Conservation (phyloP, 2,113 vertebrate genomes). For the Megaceryle maxima region DNA sequence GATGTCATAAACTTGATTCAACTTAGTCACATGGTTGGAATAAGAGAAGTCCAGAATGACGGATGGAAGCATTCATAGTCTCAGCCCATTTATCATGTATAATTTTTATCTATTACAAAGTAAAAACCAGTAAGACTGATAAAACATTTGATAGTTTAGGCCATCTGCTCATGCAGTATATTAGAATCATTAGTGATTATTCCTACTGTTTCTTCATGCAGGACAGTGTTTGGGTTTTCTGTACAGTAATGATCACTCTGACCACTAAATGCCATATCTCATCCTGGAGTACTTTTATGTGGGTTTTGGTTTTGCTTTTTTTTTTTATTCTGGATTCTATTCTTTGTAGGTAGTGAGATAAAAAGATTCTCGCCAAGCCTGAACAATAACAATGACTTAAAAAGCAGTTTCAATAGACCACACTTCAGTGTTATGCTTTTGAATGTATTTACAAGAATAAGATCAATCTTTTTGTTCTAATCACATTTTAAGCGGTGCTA, state of each 20-base stretch:
- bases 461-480: background rate
- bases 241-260: background rate
- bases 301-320: background rate
- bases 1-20: conserved; percentile 32
- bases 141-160: background rate
- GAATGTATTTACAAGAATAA: background rate
- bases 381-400: background rate
- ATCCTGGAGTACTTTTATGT: background rate
- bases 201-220: background rate
- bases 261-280: background rate
- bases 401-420: background rate
- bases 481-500: background rate
- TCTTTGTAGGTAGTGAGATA: background rate
- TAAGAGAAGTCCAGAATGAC: background rate
- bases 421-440: background rate
- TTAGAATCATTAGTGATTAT: conserved; percentile 6
- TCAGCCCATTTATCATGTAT: background rate
- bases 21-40: background rate
- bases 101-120: conserved; percentile 19
- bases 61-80: conserved; percentile 14
- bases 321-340: background rate
- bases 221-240: background rate
- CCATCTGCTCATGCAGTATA: conserved; percentile 2
- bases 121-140: background rate
- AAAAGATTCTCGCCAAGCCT: background rate